These are phyloP conservation scores for Branchipolynoe longqiensis DNA, from an alignment of 2,888 invertebrate genomes.

Conservation along the genomic window DNA sequence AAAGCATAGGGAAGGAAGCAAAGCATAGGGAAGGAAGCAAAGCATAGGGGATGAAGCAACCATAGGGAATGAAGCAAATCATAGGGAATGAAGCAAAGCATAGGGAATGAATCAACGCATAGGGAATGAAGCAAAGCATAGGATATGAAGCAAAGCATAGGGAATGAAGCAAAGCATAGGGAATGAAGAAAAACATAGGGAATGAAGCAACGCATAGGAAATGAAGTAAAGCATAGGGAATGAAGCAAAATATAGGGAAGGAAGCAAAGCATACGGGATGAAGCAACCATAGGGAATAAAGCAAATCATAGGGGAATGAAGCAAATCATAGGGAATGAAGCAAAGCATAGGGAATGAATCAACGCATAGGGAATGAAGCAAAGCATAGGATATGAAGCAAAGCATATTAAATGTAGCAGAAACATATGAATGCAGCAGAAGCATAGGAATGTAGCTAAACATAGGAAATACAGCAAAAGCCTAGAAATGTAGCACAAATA, in stretches of 20 bases:
- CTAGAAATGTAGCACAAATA: no score
- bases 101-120: neutral
- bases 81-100: neutral
- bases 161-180: neutral
- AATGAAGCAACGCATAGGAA: neutral
- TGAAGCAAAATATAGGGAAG: no score
- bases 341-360: neutral
- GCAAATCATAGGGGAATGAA: neutral
- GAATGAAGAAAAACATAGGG: neutral
- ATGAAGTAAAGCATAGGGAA: no score
- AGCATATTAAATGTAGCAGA: no score
- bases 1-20: no score
- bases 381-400: no score
- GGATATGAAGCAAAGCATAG: neutral
- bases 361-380: neutral
- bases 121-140: neutral
- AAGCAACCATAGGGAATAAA: neutral
- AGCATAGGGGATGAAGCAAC: neutral
- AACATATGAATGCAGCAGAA: neutral
- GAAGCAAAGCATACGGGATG: neutral
- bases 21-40: no score
- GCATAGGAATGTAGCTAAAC: neutral
- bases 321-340: neutral
- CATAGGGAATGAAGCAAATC: neutral
- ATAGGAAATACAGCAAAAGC: neutral